Evolutionary conservation across 1,140 invertebrate species (phyloP), one percentile per base, ranked within the genome.

Genomic region (Hyphantria cunea): DNA sequence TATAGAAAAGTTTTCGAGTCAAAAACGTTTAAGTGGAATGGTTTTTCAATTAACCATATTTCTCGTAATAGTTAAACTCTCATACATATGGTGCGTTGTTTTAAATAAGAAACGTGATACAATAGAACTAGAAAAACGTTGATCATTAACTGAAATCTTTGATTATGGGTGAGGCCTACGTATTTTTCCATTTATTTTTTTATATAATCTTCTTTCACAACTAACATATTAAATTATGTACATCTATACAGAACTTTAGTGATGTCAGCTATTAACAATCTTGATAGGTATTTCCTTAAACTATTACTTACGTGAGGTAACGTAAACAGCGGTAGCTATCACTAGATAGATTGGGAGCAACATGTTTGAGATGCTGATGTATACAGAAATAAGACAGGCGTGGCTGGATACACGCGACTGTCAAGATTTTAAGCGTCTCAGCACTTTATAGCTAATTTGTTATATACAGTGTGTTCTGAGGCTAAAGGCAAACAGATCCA

Each of bases 361-460:
- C 15, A 45, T 49, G 34, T 37, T 10, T 11, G 8, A 10, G 34
- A 37, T 37, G 34, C 8, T 37, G 34, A 37, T 25, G 34, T 11
- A 37, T 2, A 37, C 34, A 37, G 34, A 37, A 11, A 37, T 11
- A 37, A 37, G 34, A 37, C 34, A 44, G 41, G 41, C 41, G 12
- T n/a, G 12, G 41, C 11, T n/a, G 41, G 41, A 44, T 44, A 15
- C 55, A 58, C 44, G 42, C 53, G 45, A 60, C 56, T 60, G 56
- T 14, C 1, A 10, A 61, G 58, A 61, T 51, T 42, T 52, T 45
- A 48, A n/a, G 12, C 13, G 11, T 6, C 3, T 8, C 39, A 17
- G n/a, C 48, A 33, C n/a, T 61, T 61, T 61, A 61, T 61, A 61
- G 17, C 14, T 51, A 51, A 61, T 34, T 61, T 10, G 11, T 51